Evolutionary conservation across 2,797 vertebrate species (phyloP), one percentile per base, ranked within the genome.

Genomic region (Poeciliopsis turneri): DNA sequence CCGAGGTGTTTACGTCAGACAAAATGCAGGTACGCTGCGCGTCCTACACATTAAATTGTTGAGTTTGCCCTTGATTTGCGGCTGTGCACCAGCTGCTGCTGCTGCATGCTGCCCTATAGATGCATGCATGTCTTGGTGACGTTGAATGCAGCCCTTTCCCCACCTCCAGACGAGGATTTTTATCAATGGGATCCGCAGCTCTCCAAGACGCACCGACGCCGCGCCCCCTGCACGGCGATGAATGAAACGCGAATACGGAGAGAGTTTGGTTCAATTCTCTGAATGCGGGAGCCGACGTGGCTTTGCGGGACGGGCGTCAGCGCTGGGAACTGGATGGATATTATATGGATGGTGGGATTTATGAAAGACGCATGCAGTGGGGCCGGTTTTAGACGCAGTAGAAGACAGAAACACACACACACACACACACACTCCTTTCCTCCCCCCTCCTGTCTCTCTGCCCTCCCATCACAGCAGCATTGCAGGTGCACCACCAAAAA

Each of bases 1-100:
- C 30, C 41, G 96, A 96, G 86, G 95, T 96, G 91, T 96, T 96
- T 87, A 96, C 95, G 1, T 96, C 95, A 77, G 94, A 96, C 92
- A 96, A 96, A 91, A 91, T 96, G 95, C 95, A 96, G 96, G 96
- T 96, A 96, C 59, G 79, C 66, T 78, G 81, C 51, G 49, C 33
- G 5, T 68, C 64, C 36, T 18, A 41, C 64, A 68, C 64, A 68
- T 25, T 25, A 33, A 46, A 0, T 43, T 73, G 74, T 1, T 36
- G 75, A 0, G 39, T 81, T 8, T 75, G 70, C n/a, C 69, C 71
- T 85, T 84, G 83, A 53, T 75, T 53, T 82, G 64, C 75, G 69
- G 23, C 68, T 82, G 80, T 88, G 75, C 78, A 77, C 47, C 18
- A 51, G 47, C 47, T 51, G 66, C 66, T 80, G 20, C 43, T 89